phyloP scores from a whole-genome alignment of 2,113 vertebrate species.

The Petaurus breviceps region DNA sequence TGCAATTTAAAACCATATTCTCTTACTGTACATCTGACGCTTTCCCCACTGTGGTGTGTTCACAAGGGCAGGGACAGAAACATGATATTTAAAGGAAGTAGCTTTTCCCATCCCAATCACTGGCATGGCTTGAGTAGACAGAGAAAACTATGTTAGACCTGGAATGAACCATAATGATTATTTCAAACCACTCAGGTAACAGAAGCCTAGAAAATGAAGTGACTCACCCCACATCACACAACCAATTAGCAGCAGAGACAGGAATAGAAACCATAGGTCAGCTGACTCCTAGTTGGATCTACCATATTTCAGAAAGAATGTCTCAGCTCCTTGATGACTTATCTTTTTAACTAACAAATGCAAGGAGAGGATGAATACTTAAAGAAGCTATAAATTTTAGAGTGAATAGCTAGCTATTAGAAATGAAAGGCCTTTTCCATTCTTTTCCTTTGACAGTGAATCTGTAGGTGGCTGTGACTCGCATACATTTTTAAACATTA shows the following conservation, averaged over 20 bases:
- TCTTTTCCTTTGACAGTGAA: not conserved
- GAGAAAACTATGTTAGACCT: not conserved
- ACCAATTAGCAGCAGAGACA: not conserved
- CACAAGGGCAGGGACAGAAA: not conserved
- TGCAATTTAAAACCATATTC: not conserved
- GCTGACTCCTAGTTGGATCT: not conserved
- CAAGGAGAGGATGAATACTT: not conserved
- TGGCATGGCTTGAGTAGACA: not conserved
- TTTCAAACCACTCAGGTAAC: not conserved
- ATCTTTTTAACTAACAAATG: not conserved
- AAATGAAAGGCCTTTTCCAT: not conserved
- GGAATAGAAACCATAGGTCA: not conserved
- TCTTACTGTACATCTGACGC: not conserved
- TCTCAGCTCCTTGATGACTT: not conserved
- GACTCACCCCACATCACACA: not conserved
- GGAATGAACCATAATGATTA: not conserved
- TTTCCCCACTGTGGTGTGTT: not conserved
- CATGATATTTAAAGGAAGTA: not conserved
- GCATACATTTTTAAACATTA: not conserved
- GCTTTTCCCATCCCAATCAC: not conserved
- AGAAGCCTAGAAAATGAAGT: not conserved
- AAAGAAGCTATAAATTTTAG: not conserved
- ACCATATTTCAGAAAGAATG: not conserved
- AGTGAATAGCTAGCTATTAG: not conserved
- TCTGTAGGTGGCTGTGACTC: not conserved